Conservation (phyloP, 2,797 vertebrate genomes). For the Semotilus atromaculatus region DNA sequence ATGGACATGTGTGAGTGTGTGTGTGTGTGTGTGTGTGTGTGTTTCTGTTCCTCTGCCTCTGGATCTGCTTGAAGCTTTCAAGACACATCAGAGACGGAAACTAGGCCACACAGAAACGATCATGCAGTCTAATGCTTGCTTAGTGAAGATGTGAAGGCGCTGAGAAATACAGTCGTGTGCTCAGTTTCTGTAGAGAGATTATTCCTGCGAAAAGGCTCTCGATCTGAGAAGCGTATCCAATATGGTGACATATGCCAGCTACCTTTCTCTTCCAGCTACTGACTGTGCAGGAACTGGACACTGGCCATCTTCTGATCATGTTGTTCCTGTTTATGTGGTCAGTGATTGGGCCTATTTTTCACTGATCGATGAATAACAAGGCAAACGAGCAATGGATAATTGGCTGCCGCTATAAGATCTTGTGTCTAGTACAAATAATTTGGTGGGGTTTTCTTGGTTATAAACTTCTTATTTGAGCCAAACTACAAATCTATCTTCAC, state of each 20-base stretch:
- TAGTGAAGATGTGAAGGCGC: conserved; percentile 21
- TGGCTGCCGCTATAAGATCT: neutral
- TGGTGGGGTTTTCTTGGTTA: neutral
- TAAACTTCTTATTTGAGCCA: neutral
- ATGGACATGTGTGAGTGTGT: neutral
- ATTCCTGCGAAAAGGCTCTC: conserved; percentile 28
- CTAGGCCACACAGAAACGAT: conserved; percentile 32
- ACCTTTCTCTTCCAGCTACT: conserved; percentile 39
- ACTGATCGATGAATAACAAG: neutral
- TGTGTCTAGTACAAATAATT: neutral
- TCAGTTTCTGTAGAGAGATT: neutral
- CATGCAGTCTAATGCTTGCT: conserved; percentile 33
- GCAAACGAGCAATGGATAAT: neutral
- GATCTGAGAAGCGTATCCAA: conserved; percentile 42
- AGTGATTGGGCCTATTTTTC: conserved; percentile 9
- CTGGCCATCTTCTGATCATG: conserved; percentile 32
- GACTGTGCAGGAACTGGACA: conserved; percentile 50
- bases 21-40: neutral
- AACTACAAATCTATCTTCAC: neutral
- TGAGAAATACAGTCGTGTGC: conserved; percentile 22
- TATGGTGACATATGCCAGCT: conserved; percentile 59
- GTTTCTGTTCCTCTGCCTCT: conserved; percentile 9
- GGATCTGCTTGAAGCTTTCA: conserved; percentile 31
- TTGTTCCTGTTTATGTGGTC: conserved; percentile 33
- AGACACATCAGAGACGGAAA: conserved; percentile 31